phyloP scores from a whole-genome alignment of 2,113 vertebrate genomes.

The Oreochromis spilurus region DNA sequence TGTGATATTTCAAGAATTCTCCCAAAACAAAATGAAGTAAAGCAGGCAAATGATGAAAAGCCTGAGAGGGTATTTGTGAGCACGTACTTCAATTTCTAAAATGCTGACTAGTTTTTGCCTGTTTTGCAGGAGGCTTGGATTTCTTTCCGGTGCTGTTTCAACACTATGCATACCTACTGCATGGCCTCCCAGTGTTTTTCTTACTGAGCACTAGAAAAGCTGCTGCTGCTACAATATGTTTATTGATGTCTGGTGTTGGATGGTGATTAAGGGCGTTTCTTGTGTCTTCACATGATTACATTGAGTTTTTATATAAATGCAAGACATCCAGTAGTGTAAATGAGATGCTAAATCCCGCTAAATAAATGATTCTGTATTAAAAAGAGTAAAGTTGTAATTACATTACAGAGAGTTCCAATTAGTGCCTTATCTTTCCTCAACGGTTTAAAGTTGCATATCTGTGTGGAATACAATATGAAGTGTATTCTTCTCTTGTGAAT shows the following conservation, averaged over 20 bases:
- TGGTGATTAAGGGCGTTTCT: background rate
- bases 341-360: conserved; percentile 6
- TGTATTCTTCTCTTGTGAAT: background rate
- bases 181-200: background rate
- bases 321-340: background rate
- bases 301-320: background rate
- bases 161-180: background rate
- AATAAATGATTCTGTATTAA: background rate
- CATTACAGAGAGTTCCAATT: conserved; percentile 18
- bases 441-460: conserved; percentile 3
- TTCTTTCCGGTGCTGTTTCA: background rate
- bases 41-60: background rate
- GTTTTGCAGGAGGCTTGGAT: background rate
- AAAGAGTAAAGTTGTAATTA: conserved; percentile 34
- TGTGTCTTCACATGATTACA: background rate
- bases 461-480: background rate
- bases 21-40: background rate
- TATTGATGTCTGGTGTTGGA: background rate
- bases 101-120: background rate
- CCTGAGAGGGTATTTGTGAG: background rate
- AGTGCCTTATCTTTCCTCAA: conserved; percentile 10
- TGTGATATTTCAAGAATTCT: background rate
- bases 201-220: background rate
- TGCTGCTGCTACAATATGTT: background rate
- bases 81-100: background rate